phyloP scores from a whole-genome alignment of 2,113 vertebrate genomes.

The Casuarius casuarius region DNA sequence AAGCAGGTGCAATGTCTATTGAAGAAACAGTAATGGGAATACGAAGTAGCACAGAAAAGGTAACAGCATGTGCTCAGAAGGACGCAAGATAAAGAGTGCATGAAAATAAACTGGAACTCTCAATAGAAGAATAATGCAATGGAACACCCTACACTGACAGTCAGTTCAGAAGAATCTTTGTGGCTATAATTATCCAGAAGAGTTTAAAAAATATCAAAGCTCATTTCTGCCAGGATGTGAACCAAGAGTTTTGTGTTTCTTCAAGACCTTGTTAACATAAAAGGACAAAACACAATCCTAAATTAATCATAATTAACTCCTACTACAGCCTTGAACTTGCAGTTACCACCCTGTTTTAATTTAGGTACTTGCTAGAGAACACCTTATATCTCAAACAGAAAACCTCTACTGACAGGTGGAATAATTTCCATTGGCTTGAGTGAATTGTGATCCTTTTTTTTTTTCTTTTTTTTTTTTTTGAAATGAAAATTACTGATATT shows the following conservation, averaged over 20 bases:
- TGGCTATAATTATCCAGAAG: not conserved
- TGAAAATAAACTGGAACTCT: not conserved
- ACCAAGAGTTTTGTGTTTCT: not conserved
- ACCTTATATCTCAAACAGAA: not conserved
- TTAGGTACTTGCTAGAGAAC: not conserved
- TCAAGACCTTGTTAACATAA: not conserved
- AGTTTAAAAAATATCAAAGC: not conserved
- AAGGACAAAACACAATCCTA: not conserved
- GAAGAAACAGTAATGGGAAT: not conserved
- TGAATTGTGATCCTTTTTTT: not conserved
- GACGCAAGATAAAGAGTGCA: not conserved
- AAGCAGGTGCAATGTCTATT: constrained; percentile 52
- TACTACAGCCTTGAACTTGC: not conserved
- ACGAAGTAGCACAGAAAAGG: not conserved
- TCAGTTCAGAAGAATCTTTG: not conserved
- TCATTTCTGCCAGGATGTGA: not conserved
- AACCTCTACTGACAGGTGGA: not conserved
- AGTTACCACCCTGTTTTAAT: not conserved
- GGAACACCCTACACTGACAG: not conserved
- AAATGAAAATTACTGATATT: not conserved
- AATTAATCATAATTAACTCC: not conserved
- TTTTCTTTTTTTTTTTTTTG: not conserved
- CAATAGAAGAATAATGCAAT: not conserved
- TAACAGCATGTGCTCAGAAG: not conserved
- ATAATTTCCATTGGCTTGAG: not conserved